Percentiles rank a stretch among this genome's conserved stretches.
Evolutionary conservation across 1,140 invertebrate species (phyloP).

Genomic region (Leptestheria dahalacensis): DNA sequence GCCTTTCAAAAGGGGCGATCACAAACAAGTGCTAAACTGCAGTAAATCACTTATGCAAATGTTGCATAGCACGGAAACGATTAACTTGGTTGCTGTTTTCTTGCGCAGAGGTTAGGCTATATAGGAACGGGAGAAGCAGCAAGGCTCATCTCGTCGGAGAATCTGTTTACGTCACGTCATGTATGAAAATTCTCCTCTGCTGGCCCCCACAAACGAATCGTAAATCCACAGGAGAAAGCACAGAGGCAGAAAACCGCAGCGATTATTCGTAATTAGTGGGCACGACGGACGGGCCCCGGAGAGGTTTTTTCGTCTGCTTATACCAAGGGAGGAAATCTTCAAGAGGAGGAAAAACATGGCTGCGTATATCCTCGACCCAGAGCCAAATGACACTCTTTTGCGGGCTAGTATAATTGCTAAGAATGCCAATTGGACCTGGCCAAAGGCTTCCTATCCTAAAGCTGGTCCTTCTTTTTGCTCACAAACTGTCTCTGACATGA

Average conservation of each 20-base stretch:
- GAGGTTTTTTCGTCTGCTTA: background rate
- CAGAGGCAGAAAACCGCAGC: background rate
- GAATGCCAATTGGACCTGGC: background rate
- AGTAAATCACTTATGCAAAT: background rate
- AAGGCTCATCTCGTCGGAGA: background rate
- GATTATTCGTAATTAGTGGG: background rate
- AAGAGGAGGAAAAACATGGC: too few relatives aligned
- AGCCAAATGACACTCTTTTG: background rate
- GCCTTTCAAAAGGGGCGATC: too few relatives aligned
- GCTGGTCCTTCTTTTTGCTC: background rate
- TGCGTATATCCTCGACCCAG: background rate
- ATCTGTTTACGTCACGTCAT: background rate
- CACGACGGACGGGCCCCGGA: background rate
- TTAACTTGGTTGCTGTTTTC: background rate
- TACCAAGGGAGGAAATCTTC: too few relatives aligned
- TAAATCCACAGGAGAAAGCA: background rate
- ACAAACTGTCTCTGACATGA: background rate
- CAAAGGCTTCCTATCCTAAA: background rate
- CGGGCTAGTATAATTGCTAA: background rate
- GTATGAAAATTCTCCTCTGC: background rate
- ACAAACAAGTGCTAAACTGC: too few relatives aligned
- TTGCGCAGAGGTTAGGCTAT: background rate
- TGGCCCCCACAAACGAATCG: background rate
- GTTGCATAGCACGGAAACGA: background rate
- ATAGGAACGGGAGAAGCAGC: background rate